Evolutionary conservation across 2,888 invertebrate genomes (phyloP), one percentile per base, ranked within the genome.

Genomic region (Hydroisotoma schaefferi): DNA sequence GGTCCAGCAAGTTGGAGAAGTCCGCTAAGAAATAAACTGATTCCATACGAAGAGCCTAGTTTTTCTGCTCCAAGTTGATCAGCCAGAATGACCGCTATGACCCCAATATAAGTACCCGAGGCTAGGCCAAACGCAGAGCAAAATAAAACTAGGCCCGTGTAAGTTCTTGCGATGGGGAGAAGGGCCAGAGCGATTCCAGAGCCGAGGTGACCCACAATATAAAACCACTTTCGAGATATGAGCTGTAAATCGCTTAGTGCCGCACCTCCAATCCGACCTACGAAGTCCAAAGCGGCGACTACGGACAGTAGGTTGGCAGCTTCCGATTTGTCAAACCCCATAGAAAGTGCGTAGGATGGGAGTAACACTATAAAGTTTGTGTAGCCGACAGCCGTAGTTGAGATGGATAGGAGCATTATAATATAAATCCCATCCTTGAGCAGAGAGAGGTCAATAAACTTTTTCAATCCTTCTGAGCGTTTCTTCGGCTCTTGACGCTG

Each of bases 71-170:
- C 91, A 5, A 91, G 75, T 85, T 90, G 85, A 74, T 91, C 90
- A 0, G 90, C 88, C 88, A 91, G 89, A 2, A 90, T 88, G 38
- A 91, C 85, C 1, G 91, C 90, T 0, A 90, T 90, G 15, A 91
- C 86, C 2, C 91, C 91, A 0, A 90, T 88, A 75, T 90, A 91
- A 2, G 87, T 83, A 10, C 91, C 91, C 0, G 90, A 90, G 2
- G 90, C 87, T 18, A 91, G 77, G 1, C 91, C 91, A 74, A 90
- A 91, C 1, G 87, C 74, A 0, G 85, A 84, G 76, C 90, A 90
- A 74, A 85, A 86, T 27, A 82, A 79, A 52, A 86, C 83, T 1
- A 91, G 56, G 33, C 57, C 37, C 12, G 56, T 43, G 47, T 67
- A 69, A 38, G 81, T 81, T 0, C 78, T 75, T n/a, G 85, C 83